Conservation (phyloP, 2,888 invertebrate species). For the Drosophila bunnanda region DNA sequence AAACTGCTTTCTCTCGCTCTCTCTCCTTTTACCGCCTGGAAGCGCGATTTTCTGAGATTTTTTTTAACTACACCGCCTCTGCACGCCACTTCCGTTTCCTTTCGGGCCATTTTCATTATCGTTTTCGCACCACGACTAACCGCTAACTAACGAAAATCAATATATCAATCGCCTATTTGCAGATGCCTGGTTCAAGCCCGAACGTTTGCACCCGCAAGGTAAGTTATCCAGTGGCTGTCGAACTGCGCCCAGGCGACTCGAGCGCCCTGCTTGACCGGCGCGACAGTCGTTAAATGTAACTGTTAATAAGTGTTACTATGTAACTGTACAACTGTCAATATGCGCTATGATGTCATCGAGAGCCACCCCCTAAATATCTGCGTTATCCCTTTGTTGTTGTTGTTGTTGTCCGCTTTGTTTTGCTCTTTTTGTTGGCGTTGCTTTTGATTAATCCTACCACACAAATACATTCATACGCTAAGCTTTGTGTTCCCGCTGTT, state of each 20-base stretch:
- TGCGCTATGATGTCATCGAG: constrained; percentile 65
- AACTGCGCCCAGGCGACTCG: constrained; percentile 49
- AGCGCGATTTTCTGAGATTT: background rate
- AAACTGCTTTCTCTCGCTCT: constrained; percentile 16
- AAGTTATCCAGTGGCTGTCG: constrained; percentile 85
- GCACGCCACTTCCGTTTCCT: constrained; percentile 52
- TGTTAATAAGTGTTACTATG: constrained; percentile 25
- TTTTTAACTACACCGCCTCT: constrained; percentile 20
- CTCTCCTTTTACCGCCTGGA: constrained; percentile 3
- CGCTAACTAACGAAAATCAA: constrained; percentile 79
- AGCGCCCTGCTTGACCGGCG: constrained; percentile 27
- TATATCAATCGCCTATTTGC: constrained; percentile 86
- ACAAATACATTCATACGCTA: constrained; percentile 60
- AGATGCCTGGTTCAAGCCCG: constrained; percentile 97
- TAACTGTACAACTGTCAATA: constrained; percentile 52
- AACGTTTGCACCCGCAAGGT: constrained; percentile 96
- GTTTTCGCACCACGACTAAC: constrained; percentile 64
- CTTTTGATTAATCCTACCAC: constrained; percentile 47
- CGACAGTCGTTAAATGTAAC: constrained; percentile 22
- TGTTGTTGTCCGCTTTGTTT: constrained; percentile 18
- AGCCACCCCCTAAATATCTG: constrained; percentile 22
- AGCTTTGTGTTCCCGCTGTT: constrained; percentile 39
- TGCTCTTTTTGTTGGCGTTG: constrained; percentile 17
- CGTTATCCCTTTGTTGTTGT: constrained; percentile 17
- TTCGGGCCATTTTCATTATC: constrained; percentile 35